A percentile compares a stretch with the other conserved stretches of the same genome.
phyloP scores from a whole-genome alignment of 2,113 vertebrate species.

The Entomyzon cyanotis region DNA sequence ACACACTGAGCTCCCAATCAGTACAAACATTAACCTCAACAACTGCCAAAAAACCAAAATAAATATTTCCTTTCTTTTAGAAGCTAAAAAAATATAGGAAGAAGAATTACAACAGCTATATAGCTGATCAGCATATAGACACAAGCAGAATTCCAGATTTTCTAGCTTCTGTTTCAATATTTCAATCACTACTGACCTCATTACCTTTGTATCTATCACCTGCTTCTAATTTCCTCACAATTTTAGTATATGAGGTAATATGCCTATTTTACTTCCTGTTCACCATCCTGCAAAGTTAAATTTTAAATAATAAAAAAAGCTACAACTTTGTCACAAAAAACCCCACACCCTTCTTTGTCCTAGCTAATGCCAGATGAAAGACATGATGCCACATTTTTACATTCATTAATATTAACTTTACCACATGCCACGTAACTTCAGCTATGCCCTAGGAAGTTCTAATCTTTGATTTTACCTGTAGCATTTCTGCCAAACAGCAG shows the following conservation, averaged over 20 bases:
- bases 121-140: neutral
- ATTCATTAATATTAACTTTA: neutral
- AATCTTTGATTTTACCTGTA: neutral
- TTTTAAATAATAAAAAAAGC: neutral
- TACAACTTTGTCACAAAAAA: neutral
- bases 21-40: neutral
- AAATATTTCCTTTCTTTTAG: neutral
- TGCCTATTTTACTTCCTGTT: neutral
- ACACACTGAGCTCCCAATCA: neutral
- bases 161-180: neutral
- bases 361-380: neutral
- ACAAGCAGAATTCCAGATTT: neutral
- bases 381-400: neutral
- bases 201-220: neutral
- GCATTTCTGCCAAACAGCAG: neutral
- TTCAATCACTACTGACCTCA: neutral
- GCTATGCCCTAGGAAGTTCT: neutral
- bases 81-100: neutral
- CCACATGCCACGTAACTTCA: neutral
- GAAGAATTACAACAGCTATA: neutral
- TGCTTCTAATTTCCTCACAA: neutral
- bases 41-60: neutral
- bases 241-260: neutral
- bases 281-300: neutral
- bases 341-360: neutral